Conservation (phyloP, 2,888 invertebrate genomes). For the Hyles lineata region DNA sequence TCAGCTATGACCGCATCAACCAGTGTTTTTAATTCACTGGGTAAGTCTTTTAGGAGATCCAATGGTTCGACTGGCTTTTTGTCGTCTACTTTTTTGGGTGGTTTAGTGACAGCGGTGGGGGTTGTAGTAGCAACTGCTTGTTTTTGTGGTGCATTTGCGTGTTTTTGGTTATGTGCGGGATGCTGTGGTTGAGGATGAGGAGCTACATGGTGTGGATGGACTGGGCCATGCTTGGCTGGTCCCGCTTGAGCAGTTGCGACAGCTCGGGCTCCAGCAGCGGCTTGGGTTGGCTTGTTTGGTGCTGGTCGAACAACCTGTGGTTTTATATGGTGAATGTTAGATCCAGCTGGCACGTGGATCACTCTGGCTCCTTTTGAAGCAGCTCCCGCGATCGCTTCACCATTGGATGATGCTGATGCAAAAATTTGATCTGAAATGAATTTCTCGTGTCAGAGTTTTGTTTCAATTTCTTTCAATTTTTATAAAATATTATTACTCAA, state of each 20-base stretch:
- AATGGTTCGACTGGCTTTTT: background rate
- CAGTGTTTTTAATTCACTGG: background rate
- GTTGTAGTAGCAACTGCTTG: background rate
- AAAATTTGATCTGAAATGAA: background rate
- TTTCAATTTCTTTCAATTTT: no score
- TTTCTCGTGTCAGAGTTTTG: background rate
- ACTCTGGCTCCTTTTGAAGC: background rate
- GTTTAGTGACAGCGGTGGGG: background rate
- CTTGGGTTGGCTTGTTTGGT: background rate
- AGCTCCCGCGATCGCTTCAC: background rate
- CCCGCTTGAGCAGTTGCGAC: background rate
- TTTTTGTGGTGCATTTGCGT: background rate
- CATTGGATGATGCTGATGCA: background rate
- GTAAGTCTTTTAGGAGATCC: background rate
- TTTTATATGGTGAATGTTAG: background rate
- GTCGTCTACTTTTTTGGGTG: background rate
- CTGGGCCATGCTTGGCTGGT: background rate
- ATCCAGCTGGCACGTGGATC: background rate
- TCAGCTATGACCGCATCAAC: background rate
- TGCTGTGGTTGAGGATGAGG: background rate
- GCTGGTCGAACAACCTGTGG: background rate
- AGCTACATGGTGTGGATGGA: background rate
- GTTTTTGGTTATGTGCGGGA: background rate
- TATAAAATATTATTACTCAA: background rate
- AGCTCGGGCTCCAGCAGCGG: background rate